Percentiles rank a stretch among this genome's conserved stretches.
These are phyloP conservation scores for Micrasema minimum DNA, from an alignment of 1,140 invertebrate species.

Conservation along the genomic window DNA sequence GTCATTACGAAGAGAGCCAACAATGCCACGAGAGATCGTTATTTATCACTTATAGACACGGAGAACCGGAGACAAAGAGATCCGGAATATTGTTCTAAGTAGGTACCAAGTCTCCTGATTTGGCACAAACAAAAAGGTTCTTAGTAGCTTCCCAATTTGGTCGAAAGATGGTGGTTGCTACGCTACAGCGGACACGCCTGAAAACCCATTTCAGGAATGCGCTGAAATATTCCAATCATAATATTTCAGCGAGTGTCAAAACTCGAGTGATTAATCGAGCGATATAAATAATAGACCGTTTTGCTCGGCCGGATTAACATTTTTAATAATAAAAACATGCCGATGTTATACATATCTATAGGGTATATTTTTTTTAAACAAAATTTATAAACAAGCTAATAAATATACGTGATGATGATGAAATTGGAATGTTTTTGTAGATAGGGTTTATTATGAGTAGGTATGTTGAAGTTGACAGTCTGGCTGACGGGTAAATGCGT, in stretches of 20 bases:
- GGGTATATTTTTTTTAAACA: no score
- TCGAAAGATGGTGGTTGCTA: conserved; percentile 43
- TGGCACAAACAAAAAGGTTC: conserved; percentile 30
- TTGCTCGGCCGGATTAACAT: no score
- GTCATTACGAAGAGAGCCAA: no score
- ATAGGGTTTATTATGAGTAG: not conserved
- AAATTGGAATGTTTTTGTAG: no score
- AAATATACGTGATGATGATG: no score
- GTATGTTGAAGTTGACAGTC: not conserved
- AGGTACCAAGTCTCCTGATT: conserved; percentile 6
- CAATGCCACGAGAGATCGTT: not conserved
- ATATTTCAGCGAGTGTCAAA: no score
- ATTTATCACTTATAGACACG: conserved; percentile 20
- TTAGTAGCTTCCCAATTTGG: conserved; percentile 32
- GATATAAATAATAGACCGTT: no score
- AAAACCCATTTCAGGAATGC: conserved; percentile 30
- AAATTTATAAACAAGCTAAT: no score
- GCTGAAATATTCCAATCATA: no score
- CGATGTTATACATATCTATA: no score
- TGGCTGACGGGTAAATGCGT: not conserved
- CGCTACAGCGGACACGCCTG: conserved; percentile 37
- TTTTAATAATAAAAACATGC: no score
- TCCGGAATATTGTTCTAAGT: conserved; percentile 3
- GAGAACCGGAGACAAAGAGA: conserved; percentile 30
- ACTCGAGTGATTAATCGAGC: no score